Percentiles rank a stretch among this genome's conserved stretches.
Evolutionary conservation across 2,797 vertebrate species (phyloP).

Genomic region (Hydrophis major): DNA sequence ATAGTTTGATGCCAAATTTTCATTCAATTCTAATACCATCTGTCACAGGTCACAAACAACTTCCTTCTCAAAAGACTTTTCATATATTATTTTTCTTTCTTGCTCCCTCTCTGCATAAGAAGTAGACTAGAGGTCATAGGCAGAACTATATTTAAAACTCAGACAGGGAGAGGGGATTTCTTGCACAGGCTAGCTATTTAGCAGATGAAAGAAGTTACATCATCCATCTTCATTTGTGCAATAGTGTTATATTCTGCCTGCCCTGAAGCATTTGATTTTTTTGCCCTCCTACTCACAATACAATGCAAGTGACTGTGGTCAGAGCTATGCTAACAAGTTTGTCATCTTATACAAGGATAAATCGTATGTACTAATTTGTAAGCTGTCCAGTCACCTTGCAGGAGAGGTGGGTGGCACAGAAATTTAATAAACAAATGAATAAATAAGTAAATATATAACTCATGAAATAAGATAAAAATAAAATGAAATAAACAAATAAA

Average conservation of each 20-base stretch:
- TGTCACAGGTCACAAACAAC: not conserved
- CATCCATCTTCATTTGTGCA: not conserved
- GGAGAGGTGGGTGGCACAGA: not conserved
- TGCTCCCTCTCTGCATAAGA: not conserved
- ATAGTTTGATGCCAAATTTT: not conserved
- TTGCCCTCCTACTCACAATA: not conserved
- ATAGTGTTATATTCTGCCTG: not conserved
- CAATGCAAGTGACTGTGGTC: not conserved
- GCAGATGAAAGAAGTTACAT: not conserved
- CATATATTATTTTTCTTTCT: not conserved
- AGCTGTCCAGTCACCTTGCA: not conserved
- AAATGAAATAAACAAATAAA: not conserved
- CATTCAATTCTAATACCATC: not conserved
- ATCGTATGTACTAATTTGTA: not conserved
- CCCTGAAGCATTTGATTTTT: not conserved
- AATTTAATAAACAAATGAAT: not conserved
- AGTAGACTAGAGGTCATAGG: not conserved
- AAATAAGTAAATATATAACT: not conserved
- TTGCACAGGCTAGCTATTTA: not conserved
- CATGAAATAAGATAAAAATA: not conserved
- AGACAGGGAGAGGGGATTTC: not conserved
- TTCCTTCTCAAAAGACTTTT: not conserved
- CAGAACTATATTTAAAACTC: not conserved
- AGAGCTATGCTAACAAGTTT: not conserved
- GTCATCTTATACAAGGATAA: not conserved